Base-by-base conservation (phyloP, 2,888 invertebrate genomes). In the Chelonus formosanus region DNA sequence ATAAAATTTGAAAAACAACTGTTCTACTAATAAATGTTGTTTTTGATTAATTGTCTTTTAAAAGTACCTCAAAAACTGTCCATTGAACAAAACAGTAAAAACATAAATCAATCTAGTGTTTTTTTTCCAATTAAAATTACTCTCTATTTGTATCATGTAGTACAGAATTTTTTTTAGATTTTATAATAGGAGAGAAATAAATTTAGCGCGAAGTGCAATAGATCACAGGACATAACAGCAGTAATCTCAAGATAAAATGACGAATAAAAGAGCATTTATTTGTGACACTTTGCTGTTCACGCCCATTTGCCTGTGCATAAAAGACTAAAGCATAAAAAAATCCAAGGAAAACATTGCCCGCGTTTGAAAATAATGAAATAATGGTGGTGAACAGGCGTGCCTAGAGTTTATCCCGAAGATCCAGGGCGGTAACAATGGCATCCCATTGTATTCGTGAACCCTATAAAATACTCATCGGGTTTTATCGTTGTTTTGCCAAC, bases 391-490 rank as follows among this genome's bases (percentile, higher is more conserved):
- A 66, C 44, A 36, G 61, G 52, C 61, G 56, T 61, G 56, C 35
- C 56, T 35, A 50, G 44, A 61, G 61, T 62, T 67, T 52, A 67
- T 62, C 67, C 62, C 52, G 36, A 58, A 47, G 57, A 63, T 67
- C 32, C 45, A 58, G 54, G 52, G 53, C 36, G 58, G 67, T 45
- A 58, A 78, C 80, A 81, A 81, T 79, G 73, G 66, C 44, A 65
- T 70, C 70, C 77, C 71, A 81, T 83, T 83, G 82, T 83, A 68
- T 70, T 67, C 60, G 48, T 70, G 70, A 74, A 74, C 80, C 82
- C 82, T 76, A 83, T 83, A 82, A 83, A 83, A 82, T 83, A 80
- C 83, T 83, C 83, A 81, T 83, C 82, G 82, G 73, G 74, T 80
- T 82, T 83, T 82, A 82, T 83, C 80, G 81, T 77, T 80, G 81